Percentiles rank a stretch among this genome's conserved stretches.
phyloP scores from a whole-genome alignment of 2,113 vertebrate genomes.

The Perca schrenkii region DNA sequence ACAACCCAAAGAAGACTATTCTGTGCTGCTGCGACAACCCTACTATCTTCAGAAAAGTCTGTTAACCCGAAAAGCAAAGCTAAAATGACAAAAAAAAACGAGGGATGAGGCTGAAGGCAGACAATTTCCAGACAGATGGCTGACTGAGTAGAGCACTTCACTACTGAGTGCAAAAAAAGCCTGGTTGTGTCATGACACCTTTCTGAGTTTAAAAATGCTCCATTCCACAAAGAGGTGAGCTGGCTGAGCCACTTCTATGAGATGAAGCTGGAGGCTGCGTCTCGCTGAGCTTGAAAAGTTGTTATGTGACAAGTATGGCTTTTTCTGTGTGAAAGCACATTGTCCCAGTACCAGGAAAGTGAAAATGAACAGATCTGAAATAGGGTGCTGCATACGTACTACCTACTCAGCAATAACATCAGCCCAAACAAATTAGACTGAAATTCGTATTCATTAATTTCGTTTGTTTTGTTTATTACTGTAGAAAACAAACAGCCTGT shows the following conservation, averaged over 20 bases:
- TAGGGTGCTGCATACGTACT: neutral
- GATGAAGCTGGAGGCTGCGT: slow-evolving; percentile 15
- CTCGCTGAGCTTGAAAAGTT: slow-evolving; percentile 3
- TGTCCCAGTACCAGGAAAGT: neutral
- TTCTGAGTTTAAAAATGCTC: slow-evolving; percentile 47
- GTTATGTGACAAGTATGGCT: neutral
- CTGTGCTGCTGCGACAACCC: slow-evolving; percentile 1
- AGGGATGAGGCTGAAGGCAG: slow-evolving; percentile 20
- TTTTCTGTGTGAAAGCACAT: slow-evolving; percentile 3
- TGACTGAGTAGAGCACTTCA: slow-evolving; percentile 45
- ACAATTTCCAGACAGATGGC: slow-evolving; percentile 43
- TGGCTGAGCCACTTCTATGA: slow-evolving; percentile 24
- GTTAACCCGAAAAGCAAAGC: slow-evolving; percentile 21
- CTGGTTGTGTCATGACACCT: slow-evolving; percentile 54
- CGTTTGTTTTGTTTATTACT: slow-evolving; percentile 29
- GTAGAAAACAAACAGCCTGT: slow-evolving; percentile 32
- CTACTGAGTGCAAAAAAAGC: slow-evolving; percentile 46
- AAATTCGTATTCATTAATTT: slow-evolving; percentile 30
- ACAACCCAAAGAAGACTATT: neutral
- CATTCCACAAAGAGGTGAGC: slow-evolving; percentile 35
- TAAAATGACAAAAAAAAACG: neutral
- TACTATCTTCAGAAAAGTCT: slow-evolving; percentile 9
- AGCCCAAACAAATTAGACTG: neutral
- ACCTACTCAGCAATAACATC: neutral
- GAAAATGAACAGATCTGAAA: slow-evolving; percentile 4